Conservation (phyloP, 37 sponge, comb jelly and placozoan species). For the Chondrilla cf. caribensis region DNA sequence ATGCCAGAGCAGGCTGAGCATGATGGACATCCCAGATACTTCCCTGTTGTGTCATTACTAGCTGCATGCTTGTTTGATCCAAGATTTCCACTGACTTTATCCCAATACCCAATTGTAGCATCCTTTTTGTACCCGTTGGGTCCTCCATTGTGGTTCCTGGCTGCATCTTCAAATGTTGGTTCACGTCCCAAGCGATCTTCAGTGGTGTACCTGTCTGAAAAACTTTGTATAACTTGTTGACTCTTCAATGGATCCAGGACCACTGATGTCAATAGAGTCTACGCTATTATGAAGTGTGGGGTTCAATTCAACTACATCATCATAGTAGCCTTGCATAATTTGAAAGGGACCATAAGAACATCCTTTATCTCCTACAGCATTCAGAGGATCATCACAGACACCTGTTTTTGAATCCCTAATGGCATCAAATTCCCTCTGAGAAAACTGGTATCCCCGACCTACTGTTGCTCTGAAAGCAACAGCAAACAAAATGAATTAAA, state of each 20-base stretch:
- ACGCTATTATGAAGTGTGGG: neutral
- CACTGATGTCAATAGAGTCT: constrained; percentile 3
- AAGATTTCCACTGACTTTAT: neutral
- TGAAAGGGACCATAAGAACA: constrained; percentile 43
- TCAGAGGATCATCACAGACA: neutral
- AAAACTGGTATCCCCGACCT: neutral
- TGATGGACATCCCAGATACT: too few species aligned
- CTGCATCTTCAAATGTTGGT: constrained; percentile 18
- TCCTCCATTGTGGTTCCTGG: constrained; percentile 18
- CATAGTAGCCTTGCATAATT: constrained; percentile 30
- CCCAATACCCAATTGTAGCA: neutral
- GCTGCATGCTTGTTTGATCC: too few species aligned
- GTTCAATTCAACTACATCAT: constrained; percentile 28
- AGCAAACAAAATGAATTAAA: too few species aligned
- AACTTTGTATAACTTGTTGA: neutral
- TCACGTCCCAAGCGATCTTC: neutral
- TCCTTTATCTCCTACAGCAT: constrained; percentile 32
- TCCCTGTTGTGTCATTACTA: too few species aligned
- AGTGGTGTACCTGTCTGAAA: constrained; percentile 37
- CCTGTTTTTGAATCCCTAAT: constrained; percentile 15
- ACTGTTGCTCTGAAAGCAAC: too few species aligned
- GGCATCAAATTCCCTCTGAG: constrained; percentile 1
- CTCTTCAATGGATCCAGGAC: constrained; percentile 5
- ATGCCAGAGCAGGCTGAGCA: too few species aligned
- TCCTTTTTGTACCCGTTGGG: constrained; percentile 23